Conservation (phyloP, 2,113 vertebrate genomes). For the Vidua macroura region DNA sequence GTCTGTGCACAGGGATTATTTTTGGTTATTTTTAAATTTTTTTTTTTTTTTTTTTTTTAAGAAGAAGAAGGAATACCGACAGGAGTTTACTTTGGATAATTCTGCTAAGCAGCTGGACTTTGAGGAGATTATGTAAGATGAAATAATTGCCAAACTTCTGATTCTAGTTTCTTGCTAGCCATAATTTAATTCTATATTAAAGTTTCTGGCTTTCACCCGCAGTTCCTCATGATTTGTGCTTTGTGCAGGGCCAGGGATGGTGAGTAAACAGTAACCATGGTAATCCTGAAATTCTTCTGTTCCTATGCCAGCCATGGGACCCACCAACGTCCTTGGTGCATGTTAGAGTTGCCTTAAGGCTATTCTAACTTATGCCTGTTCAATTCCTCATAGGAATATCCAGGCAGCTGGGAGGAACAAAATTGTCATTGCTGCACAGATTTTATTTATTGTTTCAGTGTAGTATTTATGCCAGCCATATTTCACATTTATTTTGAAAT, state of each 20-base stretch:
- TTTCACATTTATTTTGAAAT: conserved; percentile 23
- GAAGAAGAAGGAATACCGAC: neutral
- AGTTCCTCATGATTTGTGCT: neutral
- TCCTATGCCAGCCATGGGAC: neutral
- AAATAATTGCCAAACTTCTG: conserved; percentile 43
- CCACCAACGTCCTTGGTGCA: neutral
- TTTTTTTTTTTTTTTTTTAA: neutral
- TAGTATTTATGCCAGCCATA: neutral
- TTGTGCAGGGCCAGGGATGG: neutral
- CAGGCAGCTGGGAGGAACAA: neutral
- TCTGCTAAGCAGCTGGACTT: conserved; percentile 39
- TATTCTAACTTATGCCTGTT: neutral
- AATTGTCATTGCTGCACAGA: neutral
- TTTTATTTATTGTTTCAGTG: conserved; percentile 5
- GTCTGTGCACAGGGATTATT: neutral
- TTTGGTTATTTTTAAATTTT: neutral
- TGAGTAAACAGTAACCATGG: conserved; percentile 27
- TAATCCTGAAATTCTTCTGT: conserved; percentile 1
- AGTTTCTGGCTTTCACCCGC: neutral
- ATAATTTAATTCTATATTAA: conserved; percentile 22
- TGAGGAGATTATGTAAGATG: conserved; percentile 20
- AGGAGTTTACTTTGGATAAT: conserved; percentile 22
- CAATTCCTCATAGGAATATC: neutral
- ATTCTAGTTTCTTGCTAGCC: conserved; percentile 1
- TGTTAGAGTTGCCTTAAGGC: neutral